A percentile compares a stretch with the other conserved stretches of the same genome.
These are phyloP conservation scores for Micronisus gabar DNA, from an alignment of 2,113 vertebrate species.

Conservation along the genomic window DNA sequence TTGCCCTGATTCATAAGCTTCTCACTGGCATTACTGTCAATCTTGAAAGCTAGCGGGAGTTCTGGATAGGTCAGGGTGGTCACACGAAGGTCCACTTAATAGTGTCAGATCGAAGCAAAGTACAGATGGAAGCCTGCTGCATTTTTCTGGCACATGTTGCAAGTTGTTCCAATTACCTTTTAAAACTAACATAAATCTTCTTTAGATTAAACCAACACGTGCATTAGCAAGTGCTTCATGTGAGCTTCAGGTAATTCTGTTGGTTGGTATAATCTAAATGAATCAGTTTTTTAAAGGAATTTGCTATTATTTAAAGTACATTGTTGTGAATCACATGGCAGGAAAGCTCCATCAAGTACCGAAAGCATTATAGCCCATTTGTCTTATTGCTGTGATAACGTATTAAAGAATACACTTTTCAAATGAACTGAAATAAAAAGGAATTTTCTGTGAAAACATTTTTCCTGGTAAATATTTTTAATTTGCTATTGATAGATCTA, in stretches of 20 bases:
- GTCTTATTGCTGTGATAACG: slow-evolving; percentile 39
- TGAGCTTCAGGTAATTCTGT: not conserved
- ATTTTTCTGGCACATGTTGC: not conserved
- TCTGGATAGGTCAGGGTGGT: slow-evolving; percentile 13
- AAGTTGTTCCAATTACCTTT: not conserved
- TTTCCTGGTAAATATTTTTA: not conserved
- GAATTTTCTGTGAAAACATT: slow-evolving; percentile 42
- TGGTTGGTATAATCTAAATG: slow-evolving; percentile 10
- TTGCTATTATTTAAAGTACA: not conserved
- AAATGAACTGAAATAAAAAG: slow-evolving; percentile 30
- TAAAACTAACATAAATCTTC: slow-evolving; percentile 44
- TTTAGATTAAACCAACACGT: slow-evolving; percentile 27
- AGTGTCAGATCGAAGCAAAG: not conserved
- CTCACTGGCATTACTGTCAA: not conserved
- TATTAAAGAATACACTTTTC: slow-evolving; percentile 44
- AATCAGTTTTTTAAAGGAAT: slow-evolving; percentile 1
- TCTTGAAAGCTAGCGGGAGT: not conserved
- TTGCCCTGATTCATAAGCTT: not conserved
- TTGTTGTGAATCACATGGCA: not conserved
- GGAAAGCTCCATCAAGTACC: not conserved
- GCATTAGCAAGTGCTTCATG: not conserved
- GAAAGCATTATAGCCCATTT: slow-evolving; percentile 40
- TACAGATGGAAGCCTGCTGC: not conserved
- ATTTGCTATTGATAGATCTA: not conserved
- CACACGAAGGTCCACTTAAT: not conserved